phyloP scores from a whole-genome alignment of 2,888 invertebrate species.

The Caenorhabditis panamensis region DNA sequence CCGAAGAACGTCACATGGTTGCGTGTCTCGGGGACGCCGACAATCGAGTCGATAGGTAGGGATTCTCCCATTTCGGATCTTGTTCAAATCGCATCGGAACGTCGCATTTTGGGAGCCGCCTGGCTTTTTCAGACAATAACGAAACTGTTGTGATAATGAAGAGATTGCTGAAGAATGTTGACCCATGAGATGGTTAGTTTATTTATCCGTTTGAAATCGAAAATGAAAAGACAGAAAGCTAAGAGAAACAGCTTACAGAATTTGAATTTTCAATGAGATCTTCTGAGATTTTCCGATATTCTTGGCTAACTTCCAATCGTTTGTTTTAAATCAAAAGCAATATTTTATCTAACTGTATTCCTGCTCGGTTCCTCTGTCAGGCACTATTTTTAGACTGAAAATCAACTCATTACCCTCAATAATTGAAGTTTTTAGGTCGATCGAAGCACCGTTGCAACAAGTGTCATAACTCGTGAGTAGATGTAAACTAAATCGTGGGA shows the following conservation, averaged over 20 bases:
- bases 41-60: slow-evolving; percentile 68
- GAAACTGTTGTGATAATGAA: neutral
- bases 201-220: neutral
- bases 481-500: slow-evolving; percentile 4
- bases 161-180: neutral
- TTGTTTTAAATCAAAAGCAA: neutral
- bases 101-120: neutral
- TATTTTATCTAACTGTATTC: neutral
- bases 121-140: slow-evolving; percentile 5
- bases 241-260: slow-evolving; percentile 29
- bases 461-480: slow-evolving; percentile 39
- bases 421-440: slow-evolving; percentile 44
- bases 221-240: neutral
- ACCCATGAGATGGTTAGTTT: slow-evolving; percentile 21
- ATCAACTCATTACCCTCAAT: neutral
- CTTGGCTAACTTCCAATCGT: neutral
- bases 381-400: neutral
- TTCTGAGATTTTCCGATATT: slow-evolving; percentile 6
- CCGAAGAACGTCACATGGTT: slow-evolving; percentile 73
- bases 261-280: slow-evolving; percentile 17
- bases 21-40: slow-evolving; percentile 73
- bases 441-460: neutral
- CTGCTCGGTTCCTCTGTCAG: neutral
- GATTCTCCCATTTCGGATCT: neutral
- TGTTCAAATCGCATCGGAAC: neutral